Evolutionary conservation across 2,888 invertebrate species (phyloP).

Genomic region (Horisme vitalbata): DNA sequence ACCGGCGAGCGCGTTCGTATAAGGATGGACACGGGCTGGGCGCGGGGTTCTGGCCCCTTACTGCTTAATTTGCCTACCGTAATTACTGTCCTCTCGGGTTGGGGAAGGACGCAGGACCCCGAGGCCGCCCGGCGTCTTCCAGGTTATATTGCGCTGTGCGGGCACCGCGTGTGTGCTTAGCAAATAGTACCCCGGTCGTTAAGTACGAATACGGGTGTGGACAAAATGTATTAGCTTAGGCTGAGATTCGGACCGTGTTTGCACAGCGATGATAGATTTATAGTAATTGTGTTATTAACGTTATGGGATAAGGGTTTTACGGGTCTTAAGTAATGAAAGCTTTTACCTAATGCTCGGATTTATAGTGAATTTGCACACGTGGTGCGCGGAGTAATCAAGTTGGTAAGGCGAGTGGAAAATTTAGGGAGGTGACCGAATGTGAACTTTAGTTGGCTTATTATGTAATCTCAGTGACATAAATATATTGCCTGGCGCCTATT

Average conservation of each 20-base stretch:
- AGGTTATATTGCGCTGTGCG: slow-evolving; percentile 80
- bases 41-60: slow-evolving; percentile 69
- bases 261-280: slow-evolving; percentile 82
- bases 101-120: slow-evolving; percentile 63
- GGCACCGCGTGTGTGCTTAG: slow-evolving; percentile 78
- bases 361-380: slow-evolving; percentile 75
- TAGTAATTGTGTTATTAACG: slow-evolving; percentile 84
- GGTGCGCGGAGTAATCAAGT: slow-evolving; percentile 60
- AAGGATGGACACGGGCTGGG: slow-evolving; percentile 43
- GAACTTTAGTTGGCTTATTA: slow-evolving; percentile 9
- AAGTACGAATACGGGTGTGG: slow-evolving; percentile 82
- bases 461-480: slow-evolving; percentile 3
- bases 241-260: slow-evolving; percentile 82
- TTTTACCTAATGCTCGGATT: slow-evolving; percentile 77
- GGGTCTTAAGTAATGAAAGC: slow-evolving; percentile 81
- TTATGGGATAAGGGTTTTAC: slow-evolving; percentile 83
- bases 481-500: slow-evolving; percentile 2
- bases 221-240: slow-evolving; percentile 83
- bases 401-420: slow-evolving; percentile 36
- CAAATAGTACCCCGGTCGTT: slow-evolving; percentile 80
- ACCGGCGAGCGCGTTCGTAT: slow-evolving; percentile 55
- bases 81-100: slow-evolving; percentile 83
- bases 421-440: slow-evolving; percentile 7
- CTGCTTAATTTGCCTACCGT: slow-evolving; percentile 84
- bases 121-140: slow-evolving; percentile 76